Evolutionary conservation across 2,113 vertebrate genomes (phyloP).

Genomic region (Sylvia atricapilla): DNA sequence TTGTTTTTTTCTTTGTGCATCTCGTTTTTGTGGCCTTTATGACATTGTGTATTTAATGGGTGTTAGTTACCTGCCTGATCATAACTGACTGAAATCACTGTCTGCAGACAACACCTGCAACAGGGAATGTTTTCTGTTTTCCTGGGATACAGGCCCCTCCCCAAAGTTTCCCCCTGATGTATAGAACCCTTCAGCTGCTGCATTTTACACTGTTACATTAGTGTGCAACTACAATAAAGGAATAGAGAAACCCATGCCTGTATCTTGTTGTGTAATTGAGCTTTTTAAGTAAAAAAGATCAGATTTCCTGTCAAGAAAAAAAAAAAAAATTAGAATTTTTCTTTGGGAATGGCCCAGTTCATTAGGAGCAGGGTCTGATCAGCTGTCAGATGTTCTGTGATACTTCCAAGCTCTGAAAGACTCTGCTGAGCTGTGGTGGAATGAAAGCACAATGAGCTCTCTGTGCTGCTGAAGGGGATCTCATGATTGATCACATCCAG

Average conservation of each 20-base stretch:
- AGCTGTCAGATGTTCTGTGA: conserved; percentile 11
- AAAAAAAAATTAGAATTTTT: not conserved
- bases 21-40: not conserved
- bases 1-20: not conserved
- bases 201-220: conserved; percentile 13
- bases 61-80: not conserved
- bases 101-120: not conserved
- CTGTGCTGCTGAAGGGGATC: not conserved
- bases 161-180: not conserved
- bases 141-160: not conserved
- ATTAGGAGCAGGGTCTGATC: not conserved
- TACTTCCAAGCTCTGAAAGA: not conserved
- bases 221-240: conserved; percentile 21
- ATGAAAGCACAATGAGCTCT: conserved; percentile 42
- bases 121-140: not conserved
- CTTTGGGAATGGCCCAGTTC: not conserved
- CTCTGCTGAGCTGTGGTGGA: not conserved
- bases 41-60: not conserved
- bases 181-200: conserved; percentile 6
- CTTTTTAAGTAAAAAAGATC: not conserved
- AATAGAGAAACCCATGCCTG: not conserved
- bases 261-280: not conserved
- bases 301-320: not conserved
- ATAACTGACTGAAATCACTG: not conserved
- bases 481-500: not conserved